Base-by-base conservation (phyloP, 2,113 vertebrate species). In the Vicugna pacos region DNA sequence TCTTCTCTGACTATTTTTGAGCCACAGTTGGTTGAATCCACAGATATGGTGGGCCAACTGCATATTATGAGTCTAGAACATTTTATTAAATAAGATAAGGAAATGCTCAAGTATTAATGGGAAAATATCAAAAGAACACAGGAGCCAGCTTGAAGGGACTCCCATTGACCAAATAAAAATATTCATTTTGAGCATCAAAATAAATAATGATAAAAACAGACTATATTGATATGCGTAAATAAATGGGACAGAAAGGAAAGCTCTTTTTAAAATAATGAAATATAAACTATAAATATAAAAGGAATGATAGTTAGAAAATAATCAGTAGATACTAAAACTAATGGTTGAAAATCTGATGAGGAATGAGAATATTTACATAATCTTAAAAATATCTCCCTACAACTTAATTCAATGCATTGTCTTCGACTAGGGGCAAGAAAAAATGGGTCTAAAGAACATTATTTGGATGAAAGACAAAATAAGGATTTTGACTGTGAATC, bases 101-200 rank as follows among this genome's bases (percentile, higher is more conserved):
- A 77, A 62, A 15, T 79, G 2, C 70, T 83, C 50, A 73, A 84
- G 87, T 79, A 62, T 54, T 38, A 93, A 95, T 70, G 30, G 52
- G 22, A 73, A 50, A 38, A 42, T 58, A 67, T 67, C 28, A 80
- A 80, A 96, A 92, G 38, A 81, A 93, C 14, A 95, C 2, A 42
- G 38, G 38, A 42, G 38, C 38, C 38, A 42, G 38, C 38, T 42
- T 42, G 38, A 42, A 42, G 38, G 38, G 38, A 42, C 38, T 42
- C 38, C 38, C 38, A 42, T 42, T 42, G 38, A 42, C 38, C 38
- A 42, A 67, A 76, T 90, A 65, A 82, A 88, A 92, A 83, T 64
- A 83, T 54, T 91, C 65, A 72, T 80, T 92, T 92, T 92, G 38
- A 86, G 8, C 2, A 58, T 46, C 58, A 85, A 67, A 64, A 80